These are phyloP conservation scores for Lepus oiostolus DNA, from an alignment of 2,797 vertebrate species.

Conservation along the genomic window DNA sequence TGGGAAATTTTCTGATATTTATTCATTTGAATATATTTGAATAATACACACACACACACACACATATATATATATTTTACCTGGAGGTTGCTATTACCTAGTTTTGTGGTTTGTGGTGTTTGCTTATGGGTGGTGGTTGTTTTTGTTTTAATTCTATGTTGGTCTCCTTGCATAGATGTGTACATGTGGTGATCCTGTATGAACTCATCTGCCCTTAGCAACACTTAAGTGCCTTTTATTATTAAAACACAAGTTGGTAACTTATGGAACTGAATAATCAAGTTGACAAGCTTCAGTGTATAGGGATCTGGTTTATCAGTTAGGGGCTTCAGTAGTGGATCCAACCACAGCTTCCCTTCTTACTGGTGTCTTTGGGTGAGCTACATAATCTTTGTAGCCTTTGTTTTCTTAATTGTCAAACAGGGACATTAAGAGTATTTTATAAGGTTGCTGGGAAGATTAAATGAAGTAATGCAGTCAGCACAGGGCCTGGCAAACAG, in stretches of 20 bases:
- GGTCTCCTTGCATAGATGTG: neutral
- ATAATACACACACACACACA: no score
- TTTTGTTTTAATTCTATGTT: neutral
- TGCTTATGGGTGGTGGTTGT: neutral
- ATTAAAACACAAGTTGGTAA: neutral
- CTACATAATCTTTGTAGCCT: slow-evolving; percentile 37
- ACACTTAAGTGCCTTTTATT: neutral
- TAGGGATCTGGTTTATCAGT: neutral
- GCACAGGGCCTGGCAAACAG: neutral
- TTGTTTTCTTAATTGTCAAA: slow-evolving; percentile 7
- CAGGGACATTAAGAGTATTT: neutral
- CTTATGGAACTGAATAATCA: slow-evolving; percentile 50
- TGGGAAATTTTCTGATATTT: slow-evolving; percentile 27
- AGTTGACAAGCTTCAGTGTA: neutral
- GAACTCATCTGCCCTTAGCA: neutral
- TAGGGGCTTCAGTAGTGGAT: neutral
- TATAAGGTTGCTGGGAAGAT: slow-evolving; percentile 35
- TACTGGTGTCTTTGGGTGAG: neutral
- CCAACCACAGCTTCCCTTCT: neutral
- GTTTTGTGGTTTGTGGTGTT: neutral
- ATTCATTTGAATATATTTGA: neutral
- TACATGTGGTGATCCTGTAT: neutral
- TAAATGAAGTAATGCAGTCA: slow-evolving; percentile 51
- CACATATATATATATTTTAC: neutral
- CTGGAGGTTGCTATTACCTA: neutral